phyloP scores from a whole-genome alignment of 2,113 vertebrate species.

The Podiceps cristatus region DNA sequence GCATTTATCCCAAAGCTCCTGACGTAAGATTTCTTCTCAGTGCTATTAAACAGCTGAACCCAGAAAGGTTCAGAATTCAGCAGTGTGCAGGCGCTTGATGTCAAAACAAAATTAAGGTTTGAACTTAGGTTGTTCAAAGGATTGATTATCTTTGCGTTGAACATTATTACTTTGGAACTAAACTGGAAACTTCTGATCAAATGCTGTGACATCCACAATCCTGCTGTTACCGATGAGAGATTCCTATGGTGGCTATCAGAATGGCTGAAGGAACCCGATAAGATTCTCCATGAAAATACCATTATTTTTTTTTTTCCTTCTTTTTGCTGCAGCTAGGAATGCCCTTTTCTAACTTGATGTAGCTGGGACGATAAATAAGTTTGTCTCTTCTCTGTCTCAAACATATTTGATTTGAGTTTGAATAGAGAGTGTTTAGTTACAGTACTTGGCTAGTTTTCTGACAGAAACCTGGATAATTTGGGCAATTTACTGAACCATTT shows the following conservation, averaged over 20 bases:
- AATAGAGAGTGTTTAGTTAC: neutral
- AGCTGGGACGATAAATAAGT: neutral
- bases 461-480: neutral
- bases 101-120: neutral
- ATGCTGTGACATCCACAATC: neutral
- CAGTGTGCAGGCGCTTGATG: neutral
- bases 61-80: neutral
- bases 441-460: neutral
- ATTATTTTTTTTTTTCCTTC: accelerated
- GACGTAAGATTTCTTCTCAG: neutral
- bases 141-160: neutral
- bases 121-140: neutral
- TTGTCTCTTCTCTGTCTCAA: neutral
- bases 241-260: neutral
- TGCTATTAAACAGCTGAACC: neutral
- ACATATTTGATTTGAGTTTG: neutral
- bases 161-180: neutral
- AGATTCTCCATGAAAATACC: neutral
- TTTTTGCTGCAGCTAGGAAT: neutral
- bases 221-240: accelerated
- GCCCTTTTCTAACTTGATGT: neutral
- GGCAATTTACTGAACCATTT: neutral
- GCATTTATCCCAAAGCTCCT: neutral
- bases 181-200: neutral
- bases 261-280: neutral